Conservation (phyloP, 2,113 vertebrate genomes). For the Pipra filicauda region DNA sequence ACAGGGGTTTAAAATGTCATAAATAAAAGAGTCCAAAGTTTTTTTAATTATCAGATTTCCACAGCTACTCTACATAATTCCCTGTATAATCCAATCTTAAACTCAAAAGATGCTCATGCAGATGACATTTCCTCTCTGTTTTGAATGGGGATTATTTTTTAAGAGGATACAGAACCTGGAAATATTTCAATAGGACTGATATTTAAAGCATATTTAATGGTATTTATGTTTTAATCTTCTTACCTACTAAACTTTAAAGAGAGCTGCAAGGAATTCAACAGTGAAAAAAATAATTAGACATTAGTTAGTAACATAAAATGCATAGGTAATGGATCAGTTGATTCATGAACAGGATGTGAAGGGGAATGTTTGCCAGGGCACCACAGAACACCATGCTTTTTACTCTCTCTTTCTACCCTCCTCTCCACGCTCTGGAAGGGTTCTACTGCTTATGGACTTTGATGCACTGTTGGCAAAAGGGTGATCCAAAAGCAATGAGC, state of each 20-base stretch:
- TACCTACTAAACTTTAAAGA: constrained; percentile 75
- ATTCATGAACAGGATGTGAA: neutral
- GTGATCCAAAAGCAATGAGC: neutral
- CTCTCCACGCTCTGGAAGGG: neutral
- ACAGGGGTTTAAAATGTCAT: constrained; percentile 67
- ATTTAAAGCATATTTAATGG: constrained; percentile 80
- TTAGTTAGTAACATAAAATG: constrained; percentile 36
- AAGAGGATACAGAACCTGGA: constrained; percentile 78
- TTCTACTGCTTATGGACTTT: neutral
- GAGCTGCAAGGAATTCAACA: constrained; percentile 61
- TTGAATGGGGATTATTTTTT: constrained; percentile 77
- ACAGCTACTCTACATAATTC: constrained; percentile 73
- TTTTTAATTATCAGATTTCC: constrained; percentile 75
- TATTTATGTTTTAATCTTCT: constrained; percentile 82
- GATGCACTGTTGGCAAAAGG: neutral
- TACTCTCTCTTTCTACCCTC: no score
- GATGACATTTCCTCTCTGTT: constrained; percentile 76
- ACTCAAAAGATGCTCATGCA: constrained; percentile 67
- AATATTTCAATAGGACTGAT: constrained; percentile 75
- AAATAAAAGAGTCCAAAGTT: constrained; percentile 46
- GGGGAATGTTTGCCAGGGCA: neutral
- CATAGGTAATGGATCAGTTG: neutral
- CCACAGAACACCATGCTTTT: neutral
- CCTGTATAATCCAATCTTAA: constrained; percentile 76
- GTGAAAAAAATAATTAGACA: constrained; percentile 67